Evolutionary conservation across 2,888 invertebrate genomes (phyloP).

Genomic region (Coelopa pilipes): DNA sequence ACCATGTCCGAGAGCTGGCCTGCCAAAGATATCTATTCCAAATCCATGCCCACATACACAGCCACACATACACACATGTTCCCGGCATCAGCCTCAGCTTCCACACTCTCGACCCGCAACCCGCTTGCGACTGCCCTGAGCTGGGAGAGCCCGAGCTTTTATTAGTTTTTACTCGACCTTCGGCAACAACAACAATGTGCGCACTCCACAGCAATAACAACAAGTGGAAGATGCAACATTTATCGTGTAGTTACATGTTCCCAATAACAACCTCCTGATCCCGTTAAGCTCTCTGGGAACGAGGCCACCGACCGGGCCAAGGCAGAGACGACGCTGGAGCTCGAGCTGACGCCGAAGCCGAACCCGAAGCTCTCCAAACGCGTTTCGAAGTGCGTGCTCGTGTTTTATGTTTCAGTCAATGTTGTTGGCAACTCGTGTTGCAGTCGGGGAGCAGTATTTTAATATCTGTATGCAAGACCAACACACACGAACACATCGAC

Average conservation of each 20-base stretch:
- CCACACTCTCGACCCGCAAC: no score
- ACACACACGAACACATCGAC: no score
- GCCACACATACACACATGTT: neutral
- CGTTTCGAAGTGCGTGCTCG: neutral
- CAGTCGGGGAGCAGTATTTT: neutral
- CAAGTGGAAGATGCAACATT: no score
- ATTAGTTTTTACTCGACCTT: no score
- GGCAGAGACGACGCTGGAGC: no score
- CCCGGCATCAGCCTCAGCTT: no score
- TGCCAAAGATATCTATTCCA: neutral
- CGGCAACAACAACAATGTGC: no score
- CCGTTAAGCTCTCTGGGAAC: neutral
- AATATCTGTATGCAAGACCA: neutral
- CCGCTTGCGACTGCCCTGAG: no score
- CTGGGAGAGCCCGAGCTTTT: no score
- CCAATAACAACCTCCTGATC: neutral
- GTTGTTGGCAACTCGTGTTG: neutral
- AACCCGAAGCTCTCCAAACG: neutral
- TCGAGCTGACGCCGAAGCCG: no score
- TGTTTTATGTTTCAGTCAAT: conserved; percentile 2
- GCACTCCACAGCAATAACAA: no score
- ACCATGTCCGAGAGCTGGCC: neutral
- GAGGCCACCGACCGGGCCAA: no score
- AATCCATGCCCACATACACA: neutral
- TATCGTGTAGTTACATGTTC: neutral